Base-by-base conservation (phyloP, 2,113 vertebrate species). In the Amblyornis subalaris region DNA sequence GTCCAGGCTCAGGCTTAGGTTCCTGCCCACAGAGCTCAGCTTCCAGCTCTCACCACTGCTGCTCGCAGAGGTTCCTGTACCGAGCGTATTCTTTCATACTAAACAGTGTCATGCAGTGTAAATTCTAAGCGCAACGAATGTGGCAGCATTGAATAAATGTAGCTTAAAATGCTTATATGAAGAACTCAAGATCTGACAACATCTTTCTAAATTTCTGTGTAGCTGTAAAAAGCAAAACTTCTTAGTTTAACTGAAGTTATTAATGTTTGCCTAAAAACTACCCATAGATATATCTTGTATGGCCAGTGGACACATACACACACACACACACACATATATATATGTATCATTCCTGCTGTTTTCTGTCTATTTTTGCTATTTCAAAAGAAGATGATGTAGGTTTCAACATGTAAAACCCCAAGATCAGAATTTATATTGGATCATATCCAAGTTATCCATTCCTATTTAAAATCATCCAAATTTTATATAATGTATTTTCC, bases 311-410 rank as follows among this genome's bases (percentile, higher is more conserved):
- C 4, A 28, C 36, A 38, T 8, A 38, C 36, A 38, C 36, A 38
- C 36, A 38, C 36, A 38, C 36, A 38, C 36, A 38, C 36, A 38
- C 36, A 38, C 10, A 38, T 10, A 38, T 24, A 6, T 36, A 45
- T 15, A 53, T 0, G 0, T 33, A 38, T 29, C 0, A 55, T 76
- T 90, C 72, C 53, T 83, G 12, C 3, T 22, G 1, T 36, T 85
- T 78, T 75, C 13, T 87, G 4, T 60, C 55, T 51, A 7, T 22
- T 60, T 54, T 50, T 62, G 4, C 16, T 50, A 20, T 6, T 35
- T 92, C n/a, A 19, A 74, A 89, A 89, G 47, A 73, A 36, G 10
- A n/a, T 15, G 6, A 10, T 38, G 14, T 66, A 45, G 17, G 10
- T 55, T 76, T 75, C 42, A 72, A 95, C 74, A 58, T 21, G 9